Conservation (phyloP, 2,113 vertebrate species). For the Chloropsis cyanopogon region DNA sequence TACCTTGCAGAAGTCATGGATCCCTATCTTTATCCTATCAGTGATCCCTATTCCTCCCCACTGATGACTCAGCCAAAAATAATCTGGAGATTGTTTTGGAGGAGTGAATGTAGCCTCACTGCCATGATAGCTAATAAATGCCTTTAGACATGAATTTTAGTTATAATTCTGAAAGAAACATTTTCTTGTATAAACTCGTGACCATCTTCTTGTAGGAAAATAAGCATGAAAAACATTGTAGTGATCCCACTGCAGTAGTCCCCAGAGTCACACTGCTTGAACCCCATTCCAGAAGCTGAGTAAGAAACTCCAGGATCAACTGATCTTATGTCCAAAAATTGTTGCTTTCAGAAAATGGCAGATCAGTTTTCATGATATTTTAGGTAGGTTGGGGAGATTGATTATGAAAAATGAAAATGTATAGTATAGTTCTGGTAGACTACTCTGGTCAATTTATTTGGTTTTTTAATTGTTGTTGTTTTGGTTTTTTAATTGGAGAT, state of each 20-base stretch:
- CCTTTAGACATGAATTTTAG: background rate
- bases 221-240: background rate
- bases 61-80: background rate
- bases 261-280: background rate
- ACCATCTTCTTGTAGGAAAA: background rate
- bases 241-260: background rate
- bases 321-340: background rate
- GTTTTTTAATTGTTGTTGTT: background rate
- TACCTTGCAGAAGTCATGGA: background rate
- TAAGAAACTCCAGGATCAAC: background rate
- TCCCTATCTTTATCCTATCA: background rate
- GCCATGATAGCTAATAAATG: background rate
- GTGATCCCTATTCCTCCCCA: background rate
- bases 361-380: background rate
- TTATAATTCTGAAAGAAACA: background rate
- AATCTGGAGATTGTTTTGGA: background rate
- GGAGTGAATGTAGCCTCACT: background rate
- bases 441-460: background rate
- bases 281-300: background rate
- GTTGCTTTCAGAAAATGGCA: background rate
- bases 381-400: background rate
- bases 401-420: background rate
- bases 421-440: background rate
- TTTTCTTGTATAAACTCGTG: background rate
- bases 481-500: background rate